Conservation (phyloP, 2,888 invertebrate genomes). For the Melinaea marsaeus region DNA sequence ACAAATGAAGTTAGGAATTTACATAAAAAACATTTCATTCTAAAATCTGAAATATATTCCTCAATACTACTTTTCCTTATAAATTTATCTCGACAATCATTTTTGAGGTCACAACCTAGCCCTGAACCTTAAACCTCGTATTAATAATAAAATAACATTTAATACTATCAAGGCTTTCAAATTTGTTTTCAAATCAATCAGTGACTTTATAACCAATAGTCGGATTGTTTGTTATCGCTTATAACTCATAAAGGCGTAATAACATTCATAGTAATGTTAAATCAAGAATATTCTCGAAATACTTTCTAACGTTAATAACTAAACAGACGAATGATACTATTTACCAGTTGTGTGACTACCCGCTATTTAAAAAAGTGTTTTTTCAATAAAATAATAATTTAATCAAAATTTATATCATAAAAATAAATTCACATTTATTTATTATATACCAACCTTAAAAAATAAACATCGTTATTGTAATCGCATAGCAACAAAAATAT, state of each 20-base stretch:
- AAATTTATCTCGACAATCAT: slow-evolving; percentile 4
- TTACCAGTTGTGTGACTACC: slow-evolving; percentile 15
- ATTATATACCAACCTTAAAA: too few species aligned
- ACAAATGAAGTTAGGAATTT: too few species aligned
- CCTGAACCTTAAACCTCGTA: slow-evolving; percentile 21
- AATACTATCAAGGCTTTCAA: too few species aligned
- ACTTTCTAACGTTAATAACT: slow-evolving; percentile 14
- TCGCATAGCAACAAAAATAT: slow-evolving; percentile 14
- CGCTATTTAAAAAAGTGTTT: slow-evolving; percentile 5
- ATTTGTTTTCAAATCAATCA: too few species aligned
- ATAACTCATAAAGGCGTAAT: too few species aligned
- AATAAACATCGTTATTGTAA: neutral
- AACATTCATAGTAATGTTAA: too few species aligned
- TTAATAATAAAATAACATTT: slow-evolving; percentile 7
- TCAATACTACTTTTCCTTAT: neutral
- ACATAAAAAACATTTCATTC: too few species aligned
- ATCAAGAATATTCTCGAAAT: neutral
- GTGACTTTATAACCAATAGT: too few species aligned
- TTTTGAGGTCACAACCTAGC: slow-evolving; percentile 8
- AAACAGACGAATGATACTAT: slow-evolving; percentile 10
- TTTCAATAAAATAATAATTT: too few species aligned
- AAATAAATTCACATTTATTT: too few species aligned
- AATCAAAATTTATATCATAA: too few species aligned
- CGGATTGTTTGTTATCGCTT: slow-evolving; percentile 12
- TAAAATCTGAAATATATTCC: too few species aligned